These are phyloP conservation scores for Podarcis cretensis DNA, from an alignment of 2,113 vertebrate genomes.

Conservation along the genomic window DNA sequence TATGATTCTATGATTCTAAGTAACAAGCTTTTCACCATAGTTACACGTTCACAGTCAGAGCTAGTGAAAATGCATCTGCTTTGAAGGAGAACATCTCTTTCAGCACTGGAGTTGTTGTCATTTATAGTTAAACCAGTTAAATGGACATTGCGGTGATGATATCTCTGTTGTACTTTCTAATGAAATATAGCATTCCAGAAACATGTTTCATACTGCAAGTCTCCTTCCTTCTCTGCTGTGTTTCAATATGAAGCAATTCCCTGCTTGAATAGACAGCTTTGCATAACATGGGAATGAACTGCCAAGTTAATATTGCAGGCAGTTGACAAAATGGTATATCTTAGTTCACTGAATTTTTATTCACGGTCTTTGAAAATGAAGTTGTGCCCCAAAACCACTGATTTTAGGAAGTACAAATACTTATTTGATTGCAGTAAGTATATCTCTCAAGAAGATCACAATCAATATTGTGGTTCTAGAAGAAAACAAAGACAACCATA, in stretches of 20 bases:
- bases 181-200: conserved; percentile 33
- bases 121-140: conserved; percentile 17
- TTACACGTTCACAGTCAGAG: background rate
- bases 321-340: background rate
- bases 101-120: background rate
- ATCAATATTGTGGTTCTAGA: background rate
- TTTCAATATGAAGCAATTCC: background rate
- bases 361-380: background rate
- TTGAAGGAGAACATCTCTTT: conserved; percentile 13
- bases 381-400: background rate
- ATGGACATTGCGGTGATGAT: conserved; percentile 17
- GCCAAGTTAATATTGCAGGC: background rate
- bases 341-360: background rate
- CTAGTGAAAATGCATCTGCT: background rate
- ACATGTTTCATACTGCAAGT: conserved; percentile 23
- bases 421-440: background rate
- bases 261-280: background rate
- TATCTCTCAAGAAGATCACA: background rate
- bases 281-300: conserved; percentile 21
- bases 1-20: no score
- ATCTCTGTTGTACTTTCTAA: conserved; percentile 25
- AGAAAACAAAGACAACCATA: background rate
- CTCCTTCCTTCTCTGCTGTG: conserved; percentile 25
- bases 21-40: background rate
- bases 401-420: background rate